Conservation (phyloP, 1,140 invertebrate genomes). For the Brachionus sp. region DNA sequence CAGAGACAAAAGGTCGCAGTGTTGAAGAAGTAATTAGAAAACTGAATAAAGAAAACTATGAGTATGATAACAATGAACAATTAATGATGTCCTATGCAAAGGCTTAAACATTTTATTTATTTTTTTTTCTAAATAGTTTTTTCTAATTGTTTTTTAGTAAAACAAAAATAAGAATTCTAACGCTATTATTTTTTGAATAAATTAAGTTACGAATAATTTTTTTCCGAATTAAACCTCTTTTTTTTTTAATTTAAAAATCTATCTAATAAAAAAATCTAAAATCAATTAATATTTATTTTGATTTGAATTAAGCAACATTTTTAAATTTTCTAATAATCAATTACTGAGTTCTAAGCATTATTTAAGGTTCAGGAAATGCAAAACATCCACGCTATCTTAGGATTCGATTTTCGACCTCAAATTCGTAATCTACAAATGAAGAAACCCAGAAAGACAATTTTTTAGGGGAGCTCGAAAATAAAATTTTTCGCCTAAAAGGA, state of each 20-base stretch:
- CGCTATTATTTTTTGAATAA: not conserved
- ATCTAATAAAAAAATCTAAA: not conserved
- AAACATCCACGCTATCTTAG: too few species aligned
- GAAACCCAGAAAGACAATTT: too few species aligned
- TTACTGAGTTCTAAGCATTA: too few species aligned
- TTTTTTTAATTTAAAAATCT: not conserved
- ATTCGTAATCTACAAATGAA: too few species aligned
- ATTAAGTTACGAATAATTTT: not conserved
- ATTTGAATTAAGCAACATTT: not conserved
- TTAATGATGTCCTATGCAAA: not conserved
- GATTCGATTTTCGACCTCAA: too few species aligned
- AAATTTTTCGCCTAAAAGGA: too few species aligned
- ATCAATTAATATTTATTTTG: not conserved
- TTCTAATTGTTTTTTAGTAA: not conserved
- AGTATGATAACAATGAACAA: not conserved
- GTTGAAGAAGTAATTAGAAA: conserved; percentile 81
- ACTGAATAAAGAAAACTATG: not conserved
- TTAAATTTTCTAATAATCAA: too few species aligned
- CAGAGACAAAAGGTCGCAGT: conserved; percentile 97
- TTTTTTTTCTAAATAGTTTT: not conserved
- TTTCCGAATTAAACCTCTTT: not conserved
- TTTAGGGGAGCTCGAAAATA: too few species aligned
- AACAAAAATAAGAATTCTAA: not conserved
- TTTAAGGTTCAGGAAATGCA: too few species aligned
- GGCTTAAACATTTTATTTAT: not conserved